Evolutionary conservation across 2,797 vertebrate genomes (phyloP).

Genomic region (Lutra lutra): DNA sequence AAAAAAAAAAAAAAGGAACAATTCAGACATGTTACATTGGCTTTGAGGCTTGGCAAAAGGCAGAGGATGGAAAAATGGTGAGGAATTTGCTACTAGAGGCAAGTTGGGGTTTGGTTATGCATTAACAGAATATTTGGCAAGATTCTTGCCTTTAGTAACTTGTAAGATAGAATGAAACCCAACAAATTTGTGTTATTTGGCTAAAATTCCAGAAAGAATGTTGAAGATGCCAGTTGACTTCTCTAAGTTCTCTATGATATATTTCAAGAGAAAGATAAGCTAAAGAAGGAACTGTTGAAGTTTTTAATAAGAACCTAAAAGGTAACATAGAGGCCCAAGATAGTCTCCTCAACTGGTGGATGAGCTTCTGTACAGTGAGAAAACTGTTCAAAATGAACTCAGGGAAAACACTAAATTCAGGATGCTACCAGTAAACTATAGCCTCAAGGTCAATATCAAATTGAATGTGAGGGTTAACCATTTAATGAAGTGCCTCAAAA

Average conservation of each 20-base stretch:
- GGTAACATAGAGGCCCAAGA: background rate
- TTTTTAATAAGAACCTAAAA: conserved; percentile 32
- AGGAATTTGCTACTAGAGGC: background rate
- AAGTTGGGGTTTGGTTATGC: background rate
- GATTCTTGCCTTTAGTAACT: background rate
- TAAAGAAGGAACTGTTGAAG: background rate
- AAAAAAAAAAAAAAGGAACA: background rate
- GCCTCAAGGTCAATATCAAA: background rate
- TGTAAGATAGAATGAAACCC: conserved; percentile 1
- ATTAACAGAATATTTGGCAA: conserved; percentile 25
- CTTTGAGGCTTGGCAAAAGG: background rate
- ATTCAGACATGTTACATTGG: background rate
- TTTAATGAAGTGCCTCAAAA: conserved; percentile 21
- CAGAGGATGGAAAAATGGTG: background rate
- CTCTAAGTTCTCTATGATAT: background rate
- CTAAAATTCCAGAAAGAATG: conserved; percentile 39
- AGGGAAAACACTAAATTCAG: background rate
- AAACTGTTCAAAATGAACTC: background rate
- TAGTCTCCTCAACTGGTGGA: background rate
- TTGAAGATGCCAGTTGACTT: conserved; percentile 4
- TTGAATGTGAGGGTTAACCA: background rate
- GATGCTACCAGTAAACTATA: background rate
- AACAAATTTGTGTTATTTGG: background rate
- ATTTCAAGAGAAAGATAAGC: background rate
- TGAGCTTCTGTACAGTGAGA: background rate